A percentile compares a stretch with the other conserved stretches of the same genome.
These are phyloP conservation scores for Brachyhypopomus gauderio DNA, from an alignment of 2,113 vertebrate species.

Conservation along the genomic window DNA sequence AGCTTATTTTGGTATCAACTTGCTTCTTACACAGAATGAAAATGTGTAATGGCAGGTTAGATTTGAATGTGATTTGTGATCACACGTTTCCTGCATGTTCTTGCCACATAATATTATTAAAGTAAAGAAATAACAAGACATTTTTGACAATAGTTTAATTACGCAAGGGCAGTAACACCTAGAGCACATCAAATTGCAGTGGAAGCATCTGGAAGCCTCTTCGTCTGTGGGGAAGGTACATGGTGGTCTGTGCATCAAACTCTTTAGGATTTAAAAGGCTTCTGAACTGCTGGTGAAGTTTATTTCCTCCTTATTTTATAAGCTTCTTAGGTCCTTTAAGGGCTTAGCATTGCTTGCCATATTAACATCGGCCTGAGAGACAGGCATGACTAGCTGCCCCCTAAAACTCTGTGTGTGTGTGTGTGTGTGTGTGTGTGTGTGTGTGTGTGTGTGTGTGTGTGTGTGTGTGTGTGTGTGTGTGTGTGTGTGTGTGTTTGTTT, in stretches of 20 bases:
- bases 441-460: no score
- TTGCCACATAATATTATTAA: not conserved
- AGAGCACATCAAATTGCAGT: slow-evolving; percentile 12
- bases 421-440: slow-evolving; percentile 33
- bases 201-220: not conserved
- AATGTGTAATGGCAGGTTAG: not conserved
- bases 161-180: not conserved
- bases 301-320: slow-evolving; percentile 76
- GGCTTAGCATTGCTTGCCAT: slow-evolving; percentile 76
- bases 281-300: slow-evolving; percentile 79
- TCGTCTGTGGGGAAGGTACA: slow-evolving; percentile 28
- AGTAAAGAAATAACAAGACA: not conserved
- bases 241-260: slow-evolving; percentile 69
- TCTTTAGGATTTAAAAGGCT: slow-evolving; percentile 73
- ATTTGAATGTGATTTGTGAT: slow-evolving; percentile 9
- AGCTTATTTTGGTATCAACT: slow-evolving; percentile 21
- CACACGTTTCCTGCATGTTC: slow-evolving; percentile 2
- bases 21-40: not conserved
- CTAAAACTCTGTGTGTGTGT: slow-evolving; percentile 59
- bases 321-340: slow-evolving; percentile 80
- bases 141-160: slow-evolving; percentile 38
- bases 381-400: slow-evolving; percentile 75
- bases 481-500: no score
- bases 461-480: no score
- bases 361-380: slow-evolving; percentile 78